Evolutionary conservation across 2,888 invertebrate genomes (phyloP).

Genomic region (Callyntrura sp.): DNA sequence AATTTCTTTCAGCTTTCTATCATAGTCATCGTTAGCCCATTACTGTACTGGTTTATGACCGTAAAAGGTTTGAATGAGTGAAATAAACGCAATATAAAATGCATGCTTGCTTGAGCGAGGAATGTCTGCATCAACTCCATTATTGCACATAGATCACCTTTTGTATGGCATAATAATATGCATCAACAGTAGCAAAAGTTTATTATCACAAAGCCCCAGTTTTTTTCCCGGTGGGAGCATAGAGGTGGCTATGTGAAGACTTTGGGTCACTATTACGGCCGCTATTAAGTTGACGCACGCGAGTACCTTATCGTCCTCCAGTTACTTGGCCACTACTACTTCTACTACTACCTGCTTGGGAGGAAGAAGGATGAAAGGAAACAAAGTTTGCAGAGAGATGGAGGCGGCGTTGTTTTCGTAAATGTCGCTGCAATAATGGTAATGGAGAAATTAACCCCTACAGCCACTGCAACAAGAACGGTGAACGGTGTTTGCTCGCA

Average conservation of each 20-base stretch:
- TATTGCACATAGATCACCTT: not conserved
- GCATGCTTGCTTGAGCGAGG: conserved; percentile 63
- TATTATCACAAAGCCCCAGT: conserved; percentile 40
- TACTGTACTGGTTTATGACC: conserved; percentile 69
- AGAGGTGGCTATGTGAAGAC: not conserved
- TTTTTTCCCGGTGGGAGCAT: not conserved
- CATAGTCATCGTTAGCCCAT: conserved; percentile 69
- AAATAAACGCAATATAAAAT: conserved; percentile 76
- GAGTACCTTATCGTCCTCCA: not conserved
- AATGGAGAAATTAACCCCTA: conserved; percentile 54
- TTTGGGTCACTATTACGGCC: not conserved
- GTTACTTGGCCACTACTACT: too few relatives aligned
- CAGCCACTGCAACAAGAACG: conserved; percentile 27
- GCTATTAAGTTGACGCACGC: conserved; percentile 22
- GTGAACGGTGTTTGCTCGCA: not conserved
- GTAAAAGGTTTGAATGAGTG: conserved; percentile 72
- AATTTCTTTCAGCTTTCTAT: conserved; percentile 63
- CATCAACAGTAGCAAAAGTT: conserved; percentile 19
- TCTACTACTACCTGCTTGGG: not conserved
- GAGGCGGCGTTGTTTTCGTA: not conserved
- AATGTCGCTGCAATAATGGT: conserved; percentile 44
- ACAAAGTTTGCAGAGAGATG: not conserved
- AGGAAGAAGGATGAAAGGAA: not conserved
- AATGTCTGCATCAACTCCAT: conserved; percentile 40
- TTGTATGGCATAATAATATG: not conserved